These are phyloP conservation scores for Synanthedon vespiformis DNA, from an alignment of 2,888 invertebrate genomes.

Conservation along the genomic window DNA sequence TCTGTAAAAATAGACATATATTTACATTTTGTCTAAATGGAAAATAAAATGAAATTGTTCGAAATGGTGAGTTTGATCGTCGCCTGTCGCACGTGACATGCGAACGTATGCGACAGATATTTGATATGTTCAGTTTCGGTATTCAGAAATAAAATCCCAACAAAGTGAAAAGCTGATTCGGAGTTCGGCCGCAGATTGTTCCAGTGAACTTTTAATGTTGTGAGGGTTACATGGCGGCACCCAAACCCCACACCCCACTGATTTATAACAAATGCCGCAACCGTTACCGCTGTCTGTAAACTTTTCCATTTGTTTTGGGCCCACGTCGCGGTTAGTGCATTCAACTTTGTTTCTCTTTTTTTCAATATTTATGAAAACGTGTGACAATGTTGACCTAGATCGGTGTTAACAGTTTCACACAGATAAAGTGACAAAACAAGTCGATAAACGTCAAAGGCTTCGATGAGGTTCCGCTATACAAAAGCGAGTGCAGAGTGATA, in stretches of 20 bases:
- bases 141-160: constrained; percentile 35
- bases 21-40: not conserved
- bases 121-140: constrained; percentile 25
- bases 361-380: too few relatives aligned
- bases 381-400: too few relatives aligned
- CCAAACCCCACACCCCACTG: not conserved
- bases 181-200: constrained; percentile 15
- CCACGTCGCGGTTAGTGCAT: too few relatives aligned
- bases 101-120: constrained; percentile 13
- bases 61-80: not conserved
- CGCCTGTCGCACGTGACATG: constrained; percentile 11
- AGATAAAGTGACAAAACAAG: too few relatives aligned
- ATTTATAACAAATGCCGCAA: not conserved
- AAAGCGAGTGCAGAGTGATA: too few relatives aligned
- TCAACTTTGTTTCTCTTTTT: too few relatives aligned
- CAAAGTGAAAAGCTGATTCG: constrained; percentile 49
- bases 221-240: not conserved
- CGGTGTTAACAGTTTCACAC: too few relatives aligned
- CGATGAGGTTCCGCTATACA: too few relatives aligned
- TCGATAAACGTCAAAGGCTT: too few relatives aligned
- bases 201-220: constrained; percentile 29
- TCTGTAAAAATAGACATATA: too few relatives aligned
- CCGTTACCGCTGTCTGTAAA: not conserved
- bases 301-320: not conserved
- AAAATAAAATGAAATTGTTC: not conserved